Percentiles rank a stretch among this genome's conserved stretches.
phyloP scores from a whole-genome alignment of 2,113 vertebrate species.

The Alethe diademata region DNA sequence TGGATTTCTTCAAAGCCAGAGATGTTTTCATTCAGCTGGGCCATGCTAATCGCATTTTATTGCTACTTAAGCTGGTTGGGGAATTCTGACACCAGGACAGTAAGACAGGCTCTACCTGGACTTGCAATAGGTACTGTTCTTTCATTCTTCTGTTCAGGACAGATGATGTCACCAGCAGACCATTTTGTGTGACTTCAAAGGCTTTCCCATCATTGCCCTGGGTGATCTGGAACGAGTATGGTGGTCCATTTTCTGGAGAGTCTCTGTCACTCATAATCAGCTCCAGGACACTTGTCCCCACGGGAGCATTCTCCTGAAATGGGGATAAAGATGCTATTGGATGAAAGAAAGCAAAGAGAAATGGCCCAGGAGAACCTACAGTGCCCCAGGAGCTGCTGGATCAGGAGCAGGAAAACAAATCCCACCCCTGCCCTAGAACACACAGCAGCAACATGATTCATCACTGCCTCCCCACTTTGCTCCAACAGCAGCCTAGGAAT shows the following conservation, averaged over 20 bases:
- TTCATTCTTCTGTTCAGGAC: conserved; percentile 78
- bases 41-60: neutral
- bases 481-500: neutral
- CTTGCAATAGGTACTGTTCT: conserved; percentile 85
- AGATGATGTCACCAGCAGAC: conserved; percentile 83
- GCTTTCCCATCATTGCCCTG: conserved; percentile 85
- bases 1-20: conserved; percentile 6
- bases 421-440: neutral
- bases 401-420: neutral
- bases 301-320: conserved; percentile 84
- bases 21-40: neutral
- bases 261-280: conserved; percentile 90
- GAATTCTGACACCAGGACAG: neutral
- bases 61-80: neutral
- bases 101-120: conserved; percentile 80
- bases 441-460: neutral
- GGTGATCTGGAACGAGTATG: conserved; percentile 87
- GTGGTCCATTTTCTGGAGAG: conserved; percentile 87
- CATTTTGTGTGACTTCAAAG: conserved; percentile 88
- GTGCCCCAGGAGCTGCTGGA: neutral
- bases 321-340: neutral
- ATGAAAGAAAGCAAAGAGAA: neutral
- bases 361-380: neutral
- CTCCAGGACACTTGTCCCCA: conserved; percentile 86
- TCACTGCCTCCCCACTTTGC: neutral